phyloP scores from a whole-genome alignment of 1,140 invertebrate genomes.

The Laupala kohalensis region DNA sequence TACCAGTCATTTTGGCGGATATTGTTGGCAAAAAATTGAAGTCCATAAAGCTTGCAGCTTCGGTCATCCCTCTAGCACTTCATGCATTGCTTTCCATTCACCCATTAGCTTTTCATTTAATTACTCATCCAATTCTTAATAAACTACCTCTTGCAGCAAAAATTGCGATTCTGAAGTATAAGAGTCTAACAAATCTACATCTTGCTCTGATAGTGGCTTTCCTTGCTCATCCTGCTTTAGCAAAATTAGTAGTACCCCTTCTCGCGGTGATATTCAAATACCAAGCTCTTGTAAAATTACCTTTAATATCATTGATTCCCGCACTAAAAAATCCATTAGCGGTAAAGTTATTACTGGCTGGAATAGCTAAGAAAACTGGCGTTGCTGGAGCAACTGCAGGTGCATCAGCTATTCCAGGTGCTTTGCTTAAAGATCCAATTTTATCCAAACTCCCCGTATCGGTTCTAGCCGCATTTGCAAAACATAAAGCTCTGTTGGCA shows the following conservation, averaged over 20 bases:
- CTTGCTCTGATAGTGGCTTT: not conserved
- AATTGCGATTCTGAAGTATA: not conserved
- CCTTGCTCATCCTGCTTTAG: not conserved
- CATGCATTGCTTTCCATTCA: not conserved
- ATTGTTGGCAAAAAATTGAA: not conserved
- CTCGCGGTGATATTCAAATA: not conserved
- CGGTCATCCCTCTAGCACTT: not conserved
- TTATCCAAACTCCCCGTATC: not conserved
- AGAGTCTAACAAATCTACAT: not conserved
- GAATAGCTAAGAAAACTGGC: not conserved
- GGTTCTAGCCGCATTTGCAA: not conserved
- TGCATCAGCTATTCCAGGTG: not conserved
- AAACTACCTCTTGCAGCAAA: not conserved
- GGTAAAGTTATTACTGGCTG: not conserved
- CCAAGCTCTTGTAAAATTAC: not conserved
- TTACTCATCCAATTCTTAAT: not conserved
- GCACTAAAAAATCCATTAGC: not conserved
- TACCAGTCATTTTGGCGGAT: not conserved
- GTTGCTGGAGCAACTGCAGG: not conserved
- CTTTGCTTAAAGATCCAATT: not conserved
- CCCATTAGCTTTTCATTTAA: not conserved
- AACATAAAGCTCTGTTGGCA: not conserved
- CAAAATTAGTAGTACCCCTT: not conserved
- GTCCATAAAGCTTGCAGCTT: not conserved
- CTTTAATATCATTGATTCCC: not conserved